Base-by-base conservation (phyloP, 1,140 invertebrate species). In the Callitettix versicolor region DNA sequence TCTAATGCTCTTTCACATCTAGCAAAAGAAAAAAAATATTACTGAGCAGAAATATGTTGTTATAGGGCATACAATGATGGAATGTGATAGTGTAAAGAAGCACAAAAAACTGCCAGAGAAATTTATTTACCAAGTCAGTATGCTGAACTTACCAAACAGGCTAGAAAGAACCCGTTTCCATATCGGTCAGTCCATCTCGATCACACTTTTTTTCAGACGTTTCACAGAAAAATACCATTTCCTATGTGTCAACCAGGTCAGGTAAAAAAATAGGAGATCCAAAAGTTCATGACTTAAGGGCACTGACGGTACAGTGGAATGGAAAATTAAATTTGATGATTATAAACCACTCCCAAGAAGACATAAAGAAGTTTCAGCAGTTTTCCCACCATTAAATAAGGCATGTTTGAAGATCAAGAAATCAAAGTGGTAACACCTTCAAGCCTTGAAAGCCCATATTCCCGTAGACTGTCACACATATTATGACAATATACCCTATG, bases 31-130 rank as follows among this genome's bases (percentile, higher is more conserved):
- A 46, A 55, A 14, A 50, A 59, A 20, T 38, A 56, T 46, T 14
- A 64, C 69, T 41, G 55, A 42, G 30, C 68, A 68, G 56, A 68
- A 67, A 36, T 69, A 62, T 56, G 55, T 69, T 7, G 62, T 62
- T 48, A 61, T 61, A 36, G 26, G 66, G 6, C 66, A 68, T 44
- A 67, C 64, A 7, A 63, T 68, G 44, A 69, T 68, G 63, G 68
- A 68, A 52, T 55, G 51, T 47, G 26, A 30, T 9, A 30, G 26
- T 30, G 26, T 30, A 3, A 34, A 2, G 17, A 34, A 26, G 40
- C 38, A 24, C 50, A 56, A 51, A 56, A 56, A 44, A 52, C 49
- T 9, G 43, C 20, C n/a, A 36, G 22, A 15, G 36, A 46, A 21
- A 24, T 56, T 5, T 36, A 38, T 26, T 15, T 50, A 11, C 47